These are phyloP conservation scores for Nanorana parkeri DNA, from an alignment of 2,113 vertebrate species.

Conservation along the genomic window DNA sequence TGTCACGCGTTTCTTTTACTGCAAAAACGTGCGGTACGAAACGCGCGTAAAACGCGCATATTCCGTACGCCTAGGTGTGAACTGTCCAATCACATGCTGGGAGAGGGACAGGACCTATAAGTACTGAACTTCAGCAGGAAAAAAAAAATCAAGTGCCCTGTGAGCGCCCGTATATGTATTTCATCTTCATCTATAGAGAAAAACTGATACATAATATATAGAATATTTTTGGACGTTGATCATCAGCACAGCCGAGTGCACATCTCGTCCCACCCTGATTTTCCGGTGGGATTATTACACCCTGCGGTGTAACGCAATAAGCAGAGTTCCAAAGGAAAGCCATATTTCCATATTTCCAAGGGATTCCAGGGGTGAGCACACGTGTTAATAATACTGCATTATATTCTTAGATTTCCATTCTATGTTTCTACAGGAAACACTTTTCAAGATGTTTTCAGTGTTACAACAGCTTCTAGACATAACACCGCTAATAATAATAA, in stretches of 20 bases:
- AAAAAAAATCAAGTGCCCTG: too few species aligned
- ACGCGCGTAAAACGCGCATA: too few species aligned
- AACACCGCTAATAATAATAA: slow-evolving; percentile 6
- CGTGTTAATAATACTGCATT: neutral
- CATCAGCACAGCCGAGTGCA: neutral
- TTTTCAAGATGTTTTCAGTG: slow-evolving; percentile 1
- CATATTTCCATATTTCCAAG: neutral
- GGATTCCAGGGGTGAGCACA: neutral
- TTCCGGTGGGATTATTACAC: neutral
- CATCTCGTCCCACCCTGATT: too few species aligned
- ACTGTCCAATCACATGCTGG: too few species aligned
- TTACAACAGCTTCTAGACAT: slow-evolving; percentile 25
- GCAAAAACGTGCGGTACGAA: too few species aligned
- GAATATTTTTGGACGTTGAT: neutral
- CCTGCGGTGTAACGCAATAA: neutral
- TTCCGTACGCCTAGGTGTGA: too few species aligned
- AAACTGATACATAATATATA: too few species aligned
- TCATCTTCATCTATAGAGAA: too few species aligned
- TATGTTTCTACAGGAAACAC: slow-evolving; percentile 15
- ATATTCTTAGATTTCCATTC: neutral
- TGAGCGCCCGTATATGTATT: too few species aligned
- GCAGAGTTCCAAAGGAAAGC: neutral
- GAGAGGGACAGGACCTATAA: too few species aligned
- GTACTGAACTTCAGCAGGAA: too few species aligned
- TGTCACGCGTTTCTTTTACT: too few species aligned